Evolutionary conservation across 2,797 vertebrate species (phyloP), one percentile per base, ranked within the genome.

Genomic region (Harpagifer antarcticus): DNA sequence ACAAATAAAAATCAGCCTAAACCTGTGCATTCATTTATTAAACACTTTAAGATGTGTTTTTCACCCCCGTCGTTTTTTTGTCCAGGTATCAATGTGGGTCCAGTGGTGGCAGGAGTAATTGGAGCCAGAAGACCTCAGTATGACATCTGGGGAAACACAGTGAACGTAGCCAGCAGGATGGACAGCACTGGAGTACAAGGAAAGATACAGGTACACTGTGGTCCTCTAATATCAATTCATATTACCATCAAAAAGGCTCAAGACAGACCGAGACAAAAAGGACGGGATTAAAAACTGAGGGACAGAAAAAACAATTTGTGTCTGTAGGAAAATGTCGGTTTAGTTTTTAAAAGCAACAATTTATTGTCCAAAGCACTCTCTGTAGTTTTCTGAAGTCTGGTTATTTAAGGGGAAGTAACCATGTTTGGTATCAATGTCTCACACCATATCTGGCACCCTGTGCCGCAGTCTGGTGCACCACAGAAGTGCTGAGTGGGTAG

Each of bases 61-160:
- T 67, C 10, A 40, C 23, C 15, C 48, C 16, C 52, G 20, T 43
- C 1, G 3, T 58, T 80, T 19, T 78, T 43, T 66, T 68, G 27
- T 58, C 60, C 83, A 99, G 98, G 98, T 72, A 98, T 99, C 86
- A 99, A 98, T 4, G 97, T 98, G 0, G 98, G 98, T 1, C 98
- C 98, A 0, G 98, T 99, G 81, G 98, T 99, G 72, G 98, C 98
- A 0, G 98, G 98, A 65, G 98, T 99, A 77, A 99, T 99, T 0
- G 98, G 98, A 59, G 98, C 98, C 65, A 94, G 98, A 58, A 94
- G 97, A 79, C 98, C 98, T 59, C 98, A 99, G 81, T 99, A 99
- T 5, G 98, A 99, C 87, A 99, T 99, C 84, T 99, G 98, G 98
- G 98, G 98, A 6, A 99, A 99, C 93, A 99, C 98, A 0, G 98